These are phyloP conservation scores for Palythoa caribaeorum DNA, from an alignment of 92 coral and sea anemone species.

Conservation along the genomic window DNA sequence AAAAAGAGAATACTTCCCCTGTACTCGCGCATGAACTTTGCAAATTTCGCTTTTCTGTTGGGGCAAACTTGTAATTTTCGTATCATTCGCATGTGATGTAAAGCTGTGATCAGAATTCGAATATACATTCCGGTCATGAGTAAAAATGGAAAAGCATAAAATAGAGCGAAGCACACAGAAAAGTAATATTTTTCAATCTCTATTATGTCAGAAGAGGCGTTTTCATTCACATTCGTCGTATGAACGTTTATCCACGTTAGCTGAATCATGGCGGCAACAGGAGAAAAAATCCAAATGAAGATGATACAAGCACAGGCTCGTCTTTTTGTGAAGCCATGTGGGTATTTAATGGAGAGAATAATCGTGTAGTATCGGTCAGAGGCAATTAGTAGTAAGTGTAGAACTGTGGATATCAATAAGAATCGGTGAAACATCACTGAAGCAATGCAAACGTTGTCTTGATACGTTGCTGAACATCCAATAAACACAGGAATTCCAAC, in stretches of 20 bases:
- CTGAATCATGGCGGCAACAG: conserved; percentile 58
- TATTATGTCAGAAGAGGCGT: conserved; percentile 27
- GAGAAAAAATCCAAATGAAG: conserved; percentile 54
- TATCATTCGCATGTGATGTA: conserved; percentile 42
- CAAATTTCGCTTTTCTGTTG: conserved; percentile 35
- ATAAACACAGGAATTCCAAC: conserved; percentile 82
- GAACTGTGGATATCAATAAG: conserved; percentile 83
- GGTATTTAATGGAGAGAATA: conserved; percentile 75
- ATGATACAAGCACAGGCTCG: conserved; percentile 48
- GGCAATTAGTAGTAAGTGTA: conserved; percentile 80
- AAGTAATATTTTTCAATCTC: conserved; percentile 52
- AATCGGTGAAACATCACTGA: conserved; percentile 69
- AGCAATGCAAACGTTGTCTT: conserved; percentile 50
- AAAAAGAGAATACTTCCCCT: conserved; percentile 56
- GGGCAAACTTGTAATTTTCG: conserved; percentile 13
- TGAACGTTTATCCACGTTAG: conserved; percentile 58
- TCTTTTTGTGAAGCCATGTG: conserved; percentile 50
- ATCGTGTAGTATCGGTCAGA: conserved; percentile 89
- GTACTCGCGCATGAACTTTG: conserved; percentile 40
- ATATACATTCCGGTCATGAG: conserved; percentile 41
- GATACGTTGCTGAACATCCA: conserved; percentile 61
- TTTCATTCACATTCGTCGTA: conserved; percentile 37
- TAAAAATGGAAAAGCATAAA: conserved; percentile 54
- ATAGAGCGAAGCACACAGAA: conserved; percentile 33
- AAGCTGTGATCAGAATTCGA: conserved; percentile 44